phyloP scores from a whole-genome alignment of 2,888 invertebrate species.

The Arrhopalites spinosus region DNA sequence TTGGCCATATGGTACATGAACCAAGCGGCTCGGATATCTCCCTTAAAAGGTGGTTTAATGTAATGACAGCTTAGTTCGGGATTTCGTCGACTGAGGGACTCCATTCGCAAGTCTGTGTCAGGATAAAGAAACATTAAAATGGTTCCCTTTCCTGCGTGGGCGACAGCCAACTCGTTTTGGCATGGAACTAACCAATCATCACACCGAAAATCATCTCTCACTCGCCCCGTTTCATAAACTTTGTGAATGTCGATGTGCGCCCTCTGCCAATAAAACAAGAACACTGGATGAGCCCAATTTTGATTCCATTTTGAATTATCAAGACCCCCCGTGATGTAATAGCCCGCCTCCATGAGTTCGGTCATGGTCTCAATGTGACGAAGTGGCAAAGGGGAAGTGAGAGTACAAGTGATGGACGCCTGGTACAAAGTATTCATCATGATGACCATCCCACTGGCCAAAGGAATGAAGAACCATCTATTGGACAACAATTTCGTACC shows the following conservation, averaged over 20 bases:
- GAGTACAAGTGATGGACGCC: background rate
- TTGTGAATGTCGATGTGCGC: background rate
- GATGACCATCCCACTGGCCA: background rate
- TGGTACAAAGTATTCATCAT: background rate
- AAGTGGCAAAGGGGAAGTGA: background rate
- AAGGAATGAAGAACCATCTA: background rate
- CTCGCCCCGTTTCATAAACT: background rate
- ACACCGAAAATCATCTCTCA: background rate
- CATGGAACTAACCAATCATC: background rate
- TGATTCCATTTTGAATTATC: background rate
- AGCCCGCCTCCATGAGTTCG: background rate
- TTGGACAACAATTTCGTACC: background rate
- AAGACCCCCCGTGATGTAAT: background rate
- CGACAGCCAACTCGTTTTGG: background rate
- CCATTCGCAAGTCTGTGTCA: background rate
- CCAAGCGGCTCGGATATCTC: too few relatives aligned
- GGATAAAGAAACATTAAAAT: background rate
- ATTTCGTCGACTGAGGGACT: background rate
- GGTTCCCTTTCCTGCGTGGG: background rate
- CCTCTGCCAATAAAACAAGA: background rate
- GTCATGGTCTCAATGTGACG: background rate
- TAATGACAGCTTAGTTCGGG: background rate
- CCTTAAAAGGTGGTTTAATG: background rate
- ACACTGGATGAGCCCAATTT: background rate
- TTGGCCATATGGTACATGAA: too few relatives aligned